phyloP scores from a whole-genome alignment of 1,140 invertebrate genomes.

The Pseudachorutes palmiensis region DNA sequence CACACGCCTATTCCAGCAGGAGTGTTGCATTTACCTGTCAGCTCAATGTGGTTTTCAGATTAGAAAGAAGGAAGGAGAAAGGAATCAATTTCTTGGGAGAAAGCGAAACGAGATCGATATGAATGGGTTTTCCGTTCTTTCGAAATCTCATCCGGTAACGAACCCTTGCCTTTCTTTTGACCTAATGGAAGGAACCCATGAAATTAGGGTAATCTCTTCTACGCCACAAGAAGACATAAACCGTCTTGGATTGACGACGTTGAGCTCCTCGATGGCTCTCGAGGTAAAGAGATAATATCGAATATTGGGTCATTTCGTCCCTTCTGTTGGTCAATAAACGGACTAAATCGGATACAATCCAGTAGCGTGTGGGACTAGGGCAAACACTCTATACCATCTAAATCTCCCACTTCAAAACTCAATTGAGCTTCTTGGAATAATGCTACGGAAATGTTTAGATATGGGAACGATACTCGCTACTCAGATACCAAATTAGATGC shows the following conservation, averaged over 20 bases:
- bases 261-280: background rate
- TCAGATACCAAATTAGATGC: too few species aligned
- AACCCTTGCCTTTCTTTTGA: background rate
- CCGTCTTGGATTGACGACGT: background rate
- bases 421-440: too few species aligned
- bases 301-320: slow-evolving; percentile 4
- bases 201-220: slow-evolving; percentile 14
- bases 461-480: too few species aligned
- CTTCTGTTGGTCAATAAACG: background rate
- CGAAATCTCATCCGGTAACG: background rate
- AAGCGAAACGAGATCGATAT: slow-evolving; percentile 1
- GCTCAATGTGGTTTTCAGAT: too few species aligned
- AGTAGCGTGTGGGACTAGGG: too few species aligned
- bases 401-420: too few species aligned
- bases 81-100: slow-evolving; percentile 7
- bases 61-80: too few species aligned
- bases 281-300: slow-evolving; percentile 1
- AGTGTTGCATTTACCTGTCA: too few species aligned
- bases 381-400: too few species aligned
- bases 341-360: too few species aligned
- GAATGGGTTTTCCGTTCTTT: background rate
- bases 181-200: slow-evolving; percentile 8
- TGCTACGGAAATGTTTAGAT: too few species aligned
- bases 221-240: background rate
- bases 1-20: too few species aligned